These are phyloP conservation scores for Malachius bipustulatus DNA, from an alignment of 2,888 invertebrate species.

Conservation along the genomic window DNA sequence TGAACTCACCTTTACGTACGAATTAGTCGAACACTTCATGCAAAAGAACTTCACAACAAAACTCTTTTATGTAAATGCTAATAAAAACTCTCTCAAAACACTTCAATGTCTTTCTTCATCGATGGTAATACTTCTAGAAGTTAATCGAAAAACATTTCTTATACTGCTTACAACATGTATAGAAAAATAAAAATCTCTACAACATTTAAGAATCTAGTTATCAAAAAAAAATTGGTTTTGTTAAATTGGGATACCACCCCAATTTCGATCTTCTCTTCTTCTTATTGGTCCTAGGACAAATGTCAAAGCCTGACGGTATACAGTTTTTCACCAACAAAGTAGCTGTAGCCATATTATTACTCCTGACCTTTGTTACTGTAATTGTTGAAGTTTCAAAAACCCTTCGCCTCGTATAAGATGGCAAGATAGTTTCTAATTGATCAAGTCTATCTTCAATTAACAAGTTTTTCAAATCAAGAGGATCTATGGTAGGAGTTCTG, in stretches of 20 bases:
- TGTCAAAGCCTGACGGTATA: conserved; percentile 30
- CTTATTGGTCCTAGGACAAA: conserved; percentile 26
- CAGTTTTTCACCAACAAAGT: conserved; percentile 35
- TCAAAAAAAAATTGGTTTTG: no score
- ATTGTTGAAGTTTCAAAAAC: conserved; percentile 32
- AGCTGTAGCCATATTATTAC: conserved; percentile 29
- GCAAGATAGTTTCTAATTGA: conserved; percentile 33
- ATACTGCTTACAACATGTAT: no score
- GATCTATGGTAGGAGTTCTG: conserved; percentile 25
- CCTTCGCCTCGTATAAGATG: conserved; percentile 32
- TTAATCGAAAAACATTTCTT: no score
- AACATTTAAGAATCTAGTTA: no score
- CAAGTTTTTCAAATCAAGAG: conserved; percentile 25
- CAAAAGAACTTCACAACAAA: no score
- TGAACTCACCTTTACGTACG: no score
- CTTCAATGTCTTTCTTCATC: no score
- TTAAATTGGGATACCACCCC: conserved; percentile 11
- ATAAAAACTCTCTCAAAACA: no score
- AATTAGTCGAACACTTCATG: no score
- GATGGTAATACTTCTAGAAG: no score
- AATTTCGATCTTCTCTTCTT: conserved; percentile 24
- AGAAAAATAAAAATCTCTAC: no score
- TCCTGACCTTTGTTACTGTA: conserved; percentile 32
- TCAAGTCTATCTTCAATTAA: conserved; percentile 34
- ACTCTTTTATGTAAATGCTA: no score